Conservation (phyloP, 2,888 invertebrate genomes). For the Ophion obscuratus region DNA sequence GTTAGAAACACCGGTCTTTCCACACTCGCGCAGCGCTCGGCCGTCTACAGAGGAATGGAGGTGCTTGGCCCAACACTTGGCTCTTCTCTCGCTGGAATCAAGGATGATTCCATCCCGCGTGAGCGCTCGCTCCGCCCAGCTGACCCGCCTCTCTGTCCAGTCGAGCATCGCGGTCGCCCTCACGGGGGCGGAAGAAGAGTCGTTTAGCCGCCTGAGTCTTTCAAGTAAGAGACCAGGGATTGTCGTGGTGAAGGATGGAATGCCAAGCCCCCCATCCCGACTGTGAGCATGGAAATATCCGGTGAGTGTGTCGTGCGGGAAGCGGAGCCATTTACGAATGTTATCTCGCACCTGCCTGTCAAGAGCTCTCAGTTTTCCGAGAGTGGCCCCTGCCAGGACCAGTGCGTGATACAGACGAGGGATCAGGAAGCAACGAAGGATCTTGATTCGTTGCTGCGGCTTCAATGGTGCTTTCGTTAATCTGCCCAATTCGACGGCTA, state of each 20-base stretch:
- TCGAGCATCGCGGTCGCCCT: slow-evolving; percentile 6
- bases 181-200: not conserved
- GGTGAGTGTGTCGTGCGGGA: slow-evolving; percentile 54
- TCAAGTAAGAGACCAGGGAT: slow-evolving; percentile 3
- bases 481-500: not conserved
- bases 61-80: slow-evolving; percentile 1
- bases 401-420: not conserved
- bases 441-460: slow-evolving; percentile 63
- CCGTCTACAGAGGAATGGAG: slow-evolving; percentile 57
- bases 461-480: slow-evolving; percentile 21
- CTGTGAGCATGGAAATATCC: slow-evolving; percentile 50
- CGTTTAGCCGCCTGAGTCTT: not conserved
- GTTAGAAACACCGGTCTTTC: slow-evolving; percentile 35
- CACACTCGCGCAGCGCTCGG: slow-evolving; percentile 30
- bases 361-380: slow-evolving; percentile 36
- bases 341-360: slow-evolving; percentile 20
- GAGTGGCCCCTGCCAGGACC: not conserved
- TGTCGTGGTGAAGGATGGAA: slow-evolving; percentile 46
- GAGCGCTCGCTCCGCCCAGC: not conserved
- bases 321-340: slow-evolving; percentile 41
- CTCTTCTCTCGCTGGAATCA: not conserved
- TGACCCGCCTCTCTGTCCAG: slow-evolving; percentile 2
- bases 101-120: not conserved
- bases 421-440: slow-evolving; percentile 39
- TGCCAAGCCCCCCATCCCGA: slow-evolving; percentile 54